These are phyloP conservation scores for Erythrolamprus reginae DNA, from an alignment of 2,113 vertebrate genomes.

Conservation along the genomic window DNA sequence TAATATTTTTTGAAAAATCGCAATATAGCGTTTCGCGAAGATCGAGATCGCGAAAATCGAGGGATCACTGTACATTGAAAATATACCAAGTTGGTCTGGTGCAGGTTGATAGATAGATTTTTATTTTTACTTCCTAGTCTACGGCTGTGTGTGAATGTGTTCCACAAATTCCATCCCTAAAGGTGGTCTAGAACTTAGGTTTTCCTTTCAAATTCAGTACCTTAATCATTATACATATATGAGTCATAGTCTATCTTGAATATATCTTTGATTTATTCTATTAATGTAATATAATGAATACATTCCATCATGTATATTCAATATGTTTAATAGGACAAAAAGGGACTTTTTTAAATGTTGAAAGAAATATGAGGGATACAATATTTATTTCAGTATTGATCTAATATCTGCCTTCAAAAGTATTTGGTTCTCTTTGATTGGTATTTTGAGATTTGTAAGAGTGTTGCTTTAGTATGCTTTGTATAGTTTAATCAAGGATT, in stretches of 20 bases:
- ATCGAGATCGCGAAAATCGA: no score
- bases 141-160: background rate
- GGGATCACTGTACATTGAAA: background rate
- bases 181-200: background rate
- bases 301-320: background rate
- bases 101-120: background rate
- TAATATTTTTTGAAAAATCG: no score
- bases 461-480: slow-evolving; percentile 27
- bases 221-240: background rate
- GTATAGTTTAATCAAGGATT: slow-evolving; percentile 2
- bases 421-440: slow-evolving; percentile 5
- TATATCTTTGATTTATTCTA: background rate
- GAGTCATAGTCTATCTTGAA: background rate
- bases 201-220: background rate
- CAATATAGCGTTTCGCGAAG: no score
- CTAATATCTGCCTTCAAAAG: background rate
- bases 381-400: background rate
- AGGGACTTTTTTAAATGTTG: background rate
- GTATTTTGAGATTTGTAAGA: slow-evolving; percentile 44
- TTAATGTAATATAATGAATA: background rate
- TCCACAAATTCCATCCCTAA: background rate
- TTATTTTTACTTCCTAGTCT: background rate
- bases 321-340: background rate
- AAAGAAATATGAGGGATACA: background rate
- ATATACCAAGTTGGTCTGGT: background rate